Percentiles rank a stretch among this genome's conserved stretches.
phyloP scores from a whole-genome alignment of 2,888 invertebrate genomes.

The Sussaba pulchella region DNA sequence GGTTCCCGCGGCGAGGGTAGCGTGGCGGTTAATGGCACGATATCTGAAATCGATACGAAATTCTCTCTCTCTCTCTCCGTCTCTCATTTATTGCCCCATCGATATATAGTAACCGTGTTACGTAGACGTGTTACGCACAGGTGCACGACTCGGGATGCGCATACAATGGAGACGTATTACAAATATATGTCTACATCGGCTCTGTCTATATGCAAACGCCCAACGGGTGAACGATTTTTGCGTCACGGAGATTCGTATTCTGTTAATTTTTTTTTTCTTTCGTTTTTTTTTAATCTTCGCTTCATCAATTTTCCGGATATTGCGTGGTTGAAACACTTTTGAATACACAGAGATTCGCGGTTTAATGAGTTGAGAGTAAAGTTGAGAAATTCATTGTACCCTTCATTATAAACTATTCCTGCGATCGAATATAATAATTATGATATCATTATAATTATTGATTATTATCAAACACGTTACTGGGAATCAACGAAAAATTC shows the following conservation, averaged over 20 bases:
- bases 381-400: background rate
- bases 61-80: constrained; percentile 46
- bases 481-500: too few species aligned
- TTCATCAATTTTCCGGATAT: background rate
- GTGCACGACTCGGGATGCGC: background rate
- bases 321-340: background rate
- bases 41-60: constrained; percentile 68
- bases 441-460: too few species aligned
- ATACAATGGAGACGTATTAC: background rate
- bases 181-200: background rate
- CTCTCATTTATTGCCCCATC: constrained; percentile 48
- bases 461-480: too few species aligned
- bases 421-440: too few species aligned
- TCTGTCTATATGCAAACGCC: constrained; percentile 3
- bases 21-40: constrained; percentile 49
- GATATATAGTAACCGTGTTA: constrained; percentile 25
- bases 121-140: constrained; percentile 8
- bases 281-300: constrained; percentile 14
- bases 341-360: background rate
- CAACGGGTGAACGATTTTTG: constrained; percentile 31
- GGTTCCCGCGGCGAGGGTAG: background rate
- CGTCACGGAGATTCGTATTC: constrained; percentile 10
- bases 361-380: background rate
- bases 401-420: too few species aligned
- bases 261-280: constrained; percentile 5